Percentiles rank a stretch among this genome's conserved stretches.
Conservation (phyloP, 2,888 invertebrate species). For the Bursaphelenchus okinawaensis region DNA sequence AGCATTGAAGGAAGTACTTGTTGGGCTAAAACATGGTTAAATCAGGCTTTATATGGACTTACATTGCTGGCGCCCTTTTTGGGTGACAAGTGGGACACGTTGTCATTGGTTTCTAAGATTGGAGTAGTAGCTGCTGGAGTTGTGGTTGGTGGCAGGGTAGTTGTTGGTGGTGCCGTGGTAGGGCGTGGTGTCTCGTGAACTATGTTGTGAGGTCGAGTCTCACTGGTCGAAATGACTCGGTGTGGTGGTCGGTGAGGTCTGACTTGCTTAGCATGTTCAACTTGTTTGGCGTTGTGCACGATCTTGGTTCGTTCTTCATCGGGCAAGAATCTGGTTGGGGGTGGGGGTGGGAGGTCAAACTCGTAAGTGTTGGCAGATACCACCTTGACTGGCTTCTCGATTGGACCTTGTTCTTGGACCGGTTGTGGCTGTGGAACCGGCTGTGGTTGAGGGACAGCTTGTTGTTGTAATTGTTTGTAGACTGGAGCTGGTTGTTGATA, state of each 20-base stretch:
- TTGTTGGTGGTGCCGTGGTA: not conserved
- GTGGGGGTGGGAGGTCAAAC: constrained; percentile 32
- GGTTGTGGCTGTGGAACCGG: not conserved
- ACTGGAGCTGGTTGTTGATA: not conserved
- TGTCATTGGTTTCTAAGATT: not conserved
- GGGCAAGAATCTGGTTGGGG: constrained; percentile 34
- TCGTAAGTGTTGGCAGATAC: constrained; percentile 11
- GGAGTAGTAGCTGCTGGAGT: not conserved
- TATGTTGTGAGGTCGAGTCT: not conserved
- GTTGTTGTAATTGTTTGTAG: no score
- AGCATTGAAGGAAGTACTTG: constrained; percentile 48
- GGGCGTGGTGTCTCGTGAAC: not conserved
- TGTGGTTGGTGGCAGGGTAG: constrained; percentile 2
- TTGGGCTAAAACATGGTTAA: constrained; percentile 38
- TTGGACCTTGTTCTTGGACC: not conserved
- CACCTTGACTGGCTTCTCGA: not conserved
- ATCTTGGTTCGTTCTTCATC: constrained; percentile 20
- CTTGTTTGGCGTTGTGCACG: constrained; percentile 2
- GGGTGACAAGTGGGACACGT: not conserved
- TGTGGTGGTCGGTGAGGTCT: not conserved
- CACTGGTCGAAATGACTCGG: not conserved
- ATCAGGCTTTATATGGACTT: no score
- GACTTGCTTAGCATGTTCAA: constrained; percentile 5
- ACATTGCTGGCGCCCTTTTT: not conserved
- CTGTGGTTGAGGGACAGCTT: not conserved